A percentile compares a stretch with the other conserved stretches of the same genome.
Evolutionary conservation across 2,888 invertebrate genomes (phyloP).

Genomic region (Tridacna crocea): DNA sequence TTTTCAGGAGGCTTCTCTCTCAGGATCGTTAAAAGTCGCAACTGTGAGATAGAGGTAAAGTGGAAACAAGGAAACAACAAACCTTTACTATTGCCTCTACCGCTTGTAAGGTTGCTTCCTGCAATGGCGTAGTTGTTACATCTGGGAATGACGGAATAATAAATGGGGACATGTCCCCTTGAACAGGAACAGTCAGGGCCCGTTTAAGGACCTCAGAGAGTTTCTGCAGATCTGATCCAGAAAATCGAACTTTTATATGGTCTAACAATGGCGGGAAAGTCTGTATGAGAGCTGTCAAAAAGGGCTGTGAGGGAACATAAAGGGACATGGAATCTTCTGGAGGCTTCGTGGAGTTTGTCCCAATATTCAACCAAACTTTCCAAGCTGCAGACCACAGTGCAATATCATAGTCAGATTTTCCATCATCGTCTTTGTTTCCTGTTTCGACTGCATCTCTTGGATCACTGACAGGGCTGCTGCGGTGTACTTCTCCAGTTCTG

Average conservation of each 20-base stretch:
- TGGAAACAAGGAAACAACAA: constrained; percentile 7
- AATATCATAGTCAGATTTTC: constrained; percentile 74
- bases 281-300: constrained; percentile 96
- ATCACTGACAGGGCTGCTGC: neutral
- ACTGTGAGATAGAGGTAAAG: neutral
- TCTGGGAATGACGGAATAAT: constrained; percentile 92
- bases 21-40: too few species aligned
- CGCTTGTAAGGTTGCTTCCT: constrained; percentile 93
- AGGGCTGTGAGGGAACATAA: constrained; percentile 96
- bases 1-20: too few species aligned
- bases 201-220: constrained; percentile 91
- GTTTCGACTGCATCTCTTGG: constrained; percentile 21
- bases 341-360: constrained; percentile 90
- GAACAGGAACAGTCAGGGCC: constrained; percentile 92
- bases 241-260: constrained; percentile 90
- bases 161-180: constrained; percentile 92
- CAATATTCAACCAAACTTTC: constrained; percentile 92
- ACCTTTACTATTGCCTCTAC: constrained; percentile 95
- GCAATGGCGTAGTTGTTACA: constrained; percentile 89
- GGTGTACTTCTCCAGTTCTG: constrained; percentile 65
- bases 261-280: constrained; percentile 98
- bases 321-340: constrained; percentile 84
- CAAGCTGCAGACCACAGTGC: constrained; percentile 83
- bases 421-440: constrained; percentile 45
- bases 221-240: constrained; percentile 89